Evolutionary conservation across 2,797 vertebrate species (phyloP).

Genomic region (Molossus molossus): DNA sequence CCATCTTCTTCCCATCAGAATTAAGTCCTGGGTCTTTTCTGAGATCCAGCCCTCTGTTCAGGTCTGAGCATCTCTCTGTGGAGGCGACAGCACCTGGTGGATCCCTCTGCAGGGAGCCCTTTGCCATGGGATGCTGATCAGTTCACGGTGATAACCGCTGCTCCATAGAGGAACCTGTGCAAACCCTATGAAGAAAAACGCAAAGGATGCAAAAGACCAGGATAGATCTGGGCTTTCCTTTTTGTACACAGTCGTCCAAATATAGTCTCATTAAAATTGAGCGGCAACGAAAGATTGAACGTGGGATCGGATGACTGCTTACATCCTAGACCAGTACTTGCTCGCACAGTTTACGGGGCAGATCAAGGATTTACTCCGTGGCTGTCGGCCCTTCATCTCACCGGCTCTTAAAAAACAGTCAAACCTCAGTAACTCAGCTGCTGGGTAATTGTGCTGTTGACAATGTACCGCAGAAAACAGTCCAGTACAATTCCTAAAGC

Average conservation of each 20-base stretch:
- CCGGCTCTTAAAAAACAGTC: not conserved
- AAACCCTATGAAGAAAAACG: not conserved
- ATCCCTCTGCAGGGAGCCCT: not conserved
- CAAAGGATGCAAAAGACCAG: not conserved
- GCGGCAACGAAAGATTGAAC: not conserved
- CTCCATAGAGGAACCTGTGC: not conserved
- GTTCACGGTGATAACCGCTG: not conserved
- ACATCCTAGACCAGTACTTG: not conserved
- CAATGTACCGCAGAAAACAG: not conserved
- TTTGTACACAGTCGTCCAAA: not conserved
- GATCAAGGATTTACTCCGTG: not conserved
- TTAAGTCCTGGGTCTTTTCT: not conserved
- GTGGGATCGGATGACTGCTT: not conserved
- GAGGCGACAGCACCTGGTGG: not conserved
- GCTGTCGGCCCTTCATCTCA: not conserved
- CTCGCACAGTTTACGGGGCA: not conserved
- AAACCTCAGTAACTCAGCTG: not conserved
- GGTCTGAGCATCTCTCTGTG: not conserved
- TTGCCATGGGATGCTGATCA: not conserved
- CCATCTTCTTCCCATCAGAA: not conserved
- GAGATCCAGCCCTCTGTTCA: not conserved
- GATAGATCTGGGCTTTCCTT: not conserved
- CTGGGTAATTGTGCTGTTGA: not conserved
- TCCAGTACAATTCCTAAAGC: not conserved
- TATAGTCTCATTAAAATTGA: slow-evolving; percentile 26